Conservation (phyloP, 2,888 invertebrate species). For the Agelastica alni region DNA sequence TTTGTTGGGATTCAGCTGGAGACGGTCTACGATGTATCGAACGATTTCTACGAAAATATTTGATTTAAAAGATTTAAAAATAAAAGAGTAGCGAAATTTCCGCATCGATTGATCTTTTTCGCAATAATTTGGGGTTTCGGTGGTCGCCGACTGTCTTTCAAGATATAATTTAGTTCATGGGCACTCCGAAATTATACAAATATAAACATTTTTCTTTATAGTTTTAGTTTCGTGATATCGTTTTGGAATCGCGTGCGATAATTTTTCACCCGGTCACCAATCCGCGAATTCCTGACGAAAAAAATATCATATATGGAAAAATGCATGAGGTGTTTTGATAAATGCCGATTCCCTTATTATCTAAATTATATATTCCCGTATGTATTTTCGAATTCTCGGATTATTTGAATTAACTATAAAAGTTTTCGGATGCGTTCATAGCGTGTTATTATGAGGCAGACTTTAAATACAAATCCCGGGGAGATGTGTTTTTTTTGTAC, state of each 20-base stretch:
- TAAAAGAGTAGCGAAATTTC: no score
- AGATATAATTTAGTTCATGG: conserved; percentile 36
- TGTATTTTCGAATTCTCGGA: conserved; percentile 42
- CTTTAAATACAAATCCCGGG: conserved; percentile 22
- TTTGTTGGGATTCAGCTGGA: no score
- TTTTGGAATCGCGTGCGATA: conserved; percentile 48
- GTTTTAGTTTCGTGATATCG: conserved; percentile 49
- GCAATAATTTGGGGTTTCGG: conserved; percentile 32
- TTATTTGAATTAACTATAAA: conserved; percentile 49
- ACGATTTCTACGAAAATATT: no score
- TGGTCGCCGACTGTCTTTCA: conserved; percentile 35
- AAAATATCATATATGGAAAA: conserved; percentile 35
- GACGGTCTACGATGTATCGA: no score
- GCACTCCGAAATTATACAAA: conserved; percentile 44
- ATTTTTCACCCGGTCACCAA: conserved; percentile 51
- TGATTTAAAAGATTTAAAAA: no score
- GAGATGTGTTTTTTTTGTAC: conserved; percentile 25
- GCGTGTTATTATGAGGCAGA: conserved; percentile 30
- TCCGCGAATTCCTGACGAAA: conserved; percentile 46
- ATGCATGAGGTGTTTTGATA: conserved; percentile 41
- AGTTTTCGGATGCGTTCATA: conserved; percentile 36
- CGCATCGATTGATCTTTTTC: conserved; percentile 17
- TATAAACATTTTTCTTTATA: conserved; percentile 40
- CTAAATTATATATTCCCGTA: conserved; percentile 52
- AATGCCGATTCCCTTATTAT: conserved; percentile 47